Evolutionary conservation across 1,140 invertebrate genomes (phyloP).

Genomic region (Trichonephila clavipes): DNA sequence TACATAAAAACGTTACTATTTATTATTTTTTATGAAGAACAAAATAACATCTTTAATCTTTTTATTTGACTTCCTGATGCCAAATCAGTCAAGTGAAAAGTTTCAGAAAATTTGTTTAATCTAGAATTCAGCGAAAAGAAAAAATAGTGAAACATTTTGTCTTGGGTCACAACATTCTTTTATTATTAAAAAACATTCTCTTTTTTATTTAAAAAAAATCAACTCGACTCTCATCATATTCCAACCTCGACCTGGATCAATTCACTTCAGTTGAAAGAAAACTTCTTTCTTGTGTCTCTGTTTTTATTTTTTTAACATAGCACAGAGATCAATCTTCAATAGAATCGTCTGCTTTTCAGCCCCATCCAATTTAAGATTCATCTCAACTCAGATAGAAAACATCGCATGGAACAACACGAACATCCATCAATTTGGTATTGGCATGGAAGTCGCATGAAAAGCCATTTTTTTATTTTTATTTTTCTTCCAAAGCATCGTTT

Average conservation of each 20-base stretch:
- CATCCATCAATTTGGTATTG: constrained; percentile 50
- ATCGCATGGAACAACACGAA: constrained; percentile 40
- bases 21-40: no score
- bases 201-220: background rate
- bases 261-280: constrained; percentile 42
- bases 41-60: no score
- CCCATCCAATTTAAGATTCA: constrained; percentile 58
- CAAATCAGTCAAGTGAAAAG: no score
- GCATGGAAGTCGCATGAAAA: constrained; percentile 20
- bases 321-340: constrained; percentile 45
- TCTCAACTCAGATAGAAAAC: constrained; percentile 39
- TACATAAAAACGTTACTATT: no score
- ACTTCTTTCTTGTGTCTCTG: background rate
- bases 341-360: constrained; percentile 48
- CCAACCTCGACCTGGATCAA: background rate
- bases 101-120: background rate
- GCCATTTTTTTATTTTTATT: background rate
- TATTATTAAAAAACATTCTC: background rate
- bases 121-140: background rate
- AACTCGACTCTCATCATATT: background rate
- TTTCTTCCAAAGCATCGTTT: background rate
- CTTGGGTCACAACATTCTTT: background rate
- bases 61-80: no score
- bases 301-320: background rate
- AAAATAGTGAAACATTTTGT: background rate